Percentiles rank a stretch among this genome's conserved stretches.
Evolutionary conservation across 2,888 invertebrate genomes (phyloP).

Genomic region (Heteromyza rotundicornis): DNA sequence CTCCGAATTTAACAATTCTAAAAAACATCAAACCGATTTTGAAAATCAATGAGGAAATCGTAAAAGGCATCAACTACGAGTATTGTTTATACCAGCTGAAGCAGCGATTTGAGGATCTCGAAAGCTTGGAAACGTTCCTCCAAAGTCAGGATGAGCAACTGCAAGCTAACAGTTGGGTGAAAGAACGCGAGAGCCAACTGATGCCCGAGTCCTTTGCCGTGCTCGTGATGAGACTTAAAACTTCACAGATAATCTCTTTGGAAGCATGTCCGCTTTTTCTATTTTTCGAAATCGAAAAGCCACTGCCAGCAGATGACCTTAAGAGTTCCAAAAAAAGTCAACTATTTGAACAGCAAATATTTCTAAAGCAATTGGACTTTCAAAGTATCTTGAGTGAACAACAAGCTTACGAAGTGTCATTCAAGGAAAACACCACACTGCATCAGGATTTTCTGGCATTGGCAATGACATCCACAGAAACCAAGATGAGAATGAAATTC

Average conservation of each 20-base stretch:
- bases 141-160: slow-evolving; percentile 30
- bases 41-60: slow-evolving; percentile 3
- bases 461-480: slow-evolving; percentile 38
- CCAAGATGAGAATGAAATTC: slow-evolving; percentile 35
- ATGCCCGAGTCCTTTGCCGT: slow-evolving; percentile 50
- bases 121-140: slow-evolving; percentile 34
- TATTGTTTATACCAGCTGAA: slow-evolving; percentile 49
- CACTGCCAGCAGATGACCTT: background rate
- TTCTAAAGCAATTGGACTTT: slow-evolving; percentile 31
- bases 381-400: slow-evolving; percentile 33
- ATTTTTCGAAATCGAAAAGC: slow-evolving; percentile 34
- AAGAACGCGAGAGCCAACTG: slow-evolving; percentile 30
- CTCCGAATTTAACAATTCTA: slow-evolving; percentile 31
- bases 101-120: slow-evolving; percentile 31
- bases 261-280: slow-evolving; percentile 33
- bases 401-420: slow-evolving; percentile 36
- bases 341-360: slow-evolving; percentile 31
- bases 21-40: slow-evolving; percentile 36
- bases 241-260: slow-evolving; percentile 30
- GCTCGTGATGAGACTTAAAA: slow-evolving; percentile 42
- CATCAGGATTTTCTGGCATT: slow-evolving; percentile 55
- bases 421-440: slow-evolving; percentile 34
- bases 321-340: background rate
- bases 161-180: slow-evolving; percentile 28
- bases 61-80: slow-evolving; percentile 24